Evolutionary conservation across 2,797 vertebrate genomes (phyloP).

Genomic region (Tolypeutes matacus): DNA sequence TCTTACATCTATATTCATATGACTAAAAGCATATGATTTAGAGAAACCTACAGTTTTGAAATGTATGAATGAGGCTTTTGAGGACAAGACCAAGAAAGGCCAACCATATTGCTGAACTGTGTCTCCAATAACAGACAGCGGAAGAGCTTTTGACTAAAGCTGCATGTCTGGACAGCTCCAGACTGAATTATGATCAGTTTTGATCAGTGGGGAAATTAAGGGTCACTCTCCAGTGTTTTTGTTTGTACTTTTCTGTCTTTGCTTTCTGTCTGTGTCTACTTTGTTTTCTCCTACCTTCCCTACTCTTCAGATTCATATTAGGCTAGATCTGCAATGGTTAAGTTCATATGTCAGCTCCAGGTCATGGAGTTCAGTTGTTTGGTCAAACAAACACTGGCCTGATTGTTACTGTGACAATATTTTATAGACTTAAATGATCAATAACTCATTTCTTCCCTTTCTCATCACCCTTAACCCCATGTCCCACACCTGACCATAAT

Average conservation of each 20-base stretch:
- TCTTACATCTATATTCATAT: not conserved
- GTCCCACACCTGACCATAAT: not conserved
- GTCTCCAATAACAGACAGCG: not conserved
- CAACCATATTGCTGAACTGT: not conserved
- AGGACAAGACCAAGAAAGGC: not conserved
- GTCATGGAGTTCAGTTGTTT: no score
- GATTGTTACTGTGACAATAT: no score
- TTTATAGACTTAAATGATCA: no score
- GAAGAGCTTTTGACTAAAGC: not conserved
- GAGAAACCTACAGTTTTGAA: conserved; percentile 34
- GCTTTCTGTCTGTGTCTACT: not conserved
- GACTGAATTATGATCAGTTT: not conserved
- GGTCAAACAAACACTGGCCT: no score
- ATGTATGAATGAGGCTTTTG: conserved; percentile 12
- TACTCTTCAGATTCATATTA: not conserved
- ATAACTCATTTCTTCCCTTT: not conserved
- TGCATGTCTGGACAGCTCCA: not conserved
- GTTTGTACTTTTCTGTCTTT: not conserved
- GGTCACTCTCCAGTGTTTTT: not conserved
- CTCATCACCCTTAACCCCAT: not conserved
- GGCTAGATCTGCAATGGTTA: not conserved
- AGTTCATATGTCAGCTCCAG: no score
- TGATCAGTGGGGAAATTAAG: not conserved
- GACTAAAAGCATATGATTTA: conserved; percentile 29
- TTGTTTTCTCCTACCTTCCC: not conserved